These are phyloP conservation scores for Bradysia coprophila DNA, from an alignment of 1,140 invertebrate species.

Conservation along the genomic window DNA sequence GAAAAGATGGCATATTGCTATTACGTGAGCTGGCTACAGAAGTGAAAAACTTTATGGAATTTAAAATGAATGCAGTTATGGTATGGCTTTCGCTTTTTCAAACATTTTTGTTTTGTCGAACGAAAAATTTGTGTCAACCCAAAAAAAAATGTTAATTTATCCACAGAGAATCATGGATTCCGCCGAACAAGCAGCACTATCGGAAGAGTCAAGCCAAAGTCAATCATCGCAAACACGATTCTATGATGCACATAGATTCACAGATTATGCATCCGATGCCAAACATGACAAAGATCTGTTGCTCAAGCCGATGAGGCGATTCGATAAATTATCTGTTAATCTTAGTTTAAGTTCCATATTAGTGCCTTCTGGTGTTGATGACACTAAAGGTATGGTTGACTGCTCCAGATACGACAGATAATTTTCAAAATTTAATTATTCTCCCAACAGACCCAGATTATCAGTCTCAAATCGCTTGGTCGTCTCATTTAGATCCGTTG, in stretches of 20 bases:
- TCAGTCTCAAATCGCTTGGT: slow-evolving; percentile 80
- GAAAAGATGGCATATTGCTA: slow-evolving; percentile 64
- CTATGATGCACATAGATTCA: slow-evolving; percentile 52
- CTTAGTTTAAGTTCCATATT: slow-evolving; percentile 72
- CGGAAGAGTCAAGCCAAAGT: slow-evolving; percentile 28
- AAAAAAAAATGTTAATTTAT: neutral
- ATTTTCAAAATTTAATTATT: too few species aligned
- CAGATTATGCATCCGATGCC: slow-evolving; percentile 48
- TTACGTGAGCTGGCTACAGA: slow-evolving; percentile 66
- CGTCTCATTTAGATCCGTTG: slow-evolving; percentile 69
- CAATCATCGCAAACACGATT: slow-evolving; percentile 25
- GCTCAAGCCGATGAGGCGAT: slow-evolving; percentile 52
- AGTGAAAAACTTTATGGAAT: slow-evolving; percentile 80
- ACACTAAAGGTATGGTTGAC: too few species aligned
- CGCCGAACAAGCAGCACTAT: slow-evolving; percentile 64
- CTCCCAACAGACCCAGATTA: slow-evolving; percentile 57
- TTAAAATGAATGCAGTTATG: slow-evolving; percentile 76
- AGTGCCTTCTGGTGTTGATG: slow-evolving; percentile 66
- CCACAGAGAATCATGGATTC: slow-evolving; percentile 70
- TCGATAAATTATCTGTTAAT: slow-evolving; percentile 70
- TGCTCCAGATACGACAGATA: too few species aligned
- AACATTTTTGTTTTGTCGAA: neutral
- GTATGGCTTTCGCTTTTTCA: slow-evolving; percentile 30
- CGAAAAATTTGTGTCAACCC: neutral
- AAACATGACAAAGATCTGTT: slow-evolving; percentile 33